Evolutionary conservation across 2,113 vertebrate genomes (phyloP).

Genomic region (mouse (Mus musculus)): DNA sequence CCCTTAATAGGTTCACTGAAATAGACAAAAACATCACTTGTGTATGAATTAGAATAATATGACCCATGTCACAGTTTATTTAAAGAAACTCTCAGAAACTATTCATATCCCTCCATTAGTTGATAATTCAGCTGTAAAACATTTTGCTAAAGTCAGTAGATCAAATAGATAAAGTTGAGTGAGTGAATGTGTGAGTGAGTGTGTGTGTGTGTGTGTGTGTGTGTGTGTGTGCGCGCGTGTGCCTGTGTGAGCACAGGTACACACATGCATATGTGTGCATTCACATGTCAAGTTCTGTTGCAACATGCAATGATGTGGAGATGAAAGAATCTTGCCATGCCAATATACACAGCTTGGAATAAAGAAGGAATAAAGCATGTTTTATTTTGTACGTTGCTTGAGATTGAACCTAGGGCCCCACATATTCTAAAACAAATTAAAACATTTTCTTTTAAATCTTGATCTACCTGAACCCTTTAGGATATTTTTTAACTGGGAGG

Average conservation of each 20-base stretch:
- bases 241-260: too few species aligned
- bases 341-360: not conserved
- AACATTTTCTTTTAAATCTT: too few species aligned
- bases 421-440: not conserved
- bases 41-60: not conserved
- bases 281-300: not conserved
- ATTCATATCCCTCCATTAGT: not conserved
- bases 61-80: not conserved
- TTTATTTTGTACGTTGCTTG: not conserved
- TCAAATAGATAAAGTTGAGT: not conserved
- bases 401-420: not conserved
- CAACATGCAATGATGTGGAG: not conserved
- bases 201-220: not conserved
- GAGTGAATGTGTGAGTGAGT: not conserved
- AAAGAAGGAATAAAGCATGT: not conserved
- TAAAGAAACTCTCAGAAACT: not conserved
- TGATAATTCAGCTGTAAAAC: not conserved
- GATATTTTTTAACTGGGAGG: not conserved
- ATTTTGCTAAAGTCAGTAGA: constrained; percentile 36
- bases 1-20: not conserved
- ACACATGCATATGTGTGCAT: too few species aligned
- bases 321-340: not conserved
- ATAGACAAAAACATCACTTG: not conserved
- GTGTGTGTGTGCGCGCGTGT: not conserved
- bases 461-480: not conserved